Evolutionary conservation across 1,140 invertebrate species (phyloP).

Genomic region (Hyles vespertilio): DNA sequence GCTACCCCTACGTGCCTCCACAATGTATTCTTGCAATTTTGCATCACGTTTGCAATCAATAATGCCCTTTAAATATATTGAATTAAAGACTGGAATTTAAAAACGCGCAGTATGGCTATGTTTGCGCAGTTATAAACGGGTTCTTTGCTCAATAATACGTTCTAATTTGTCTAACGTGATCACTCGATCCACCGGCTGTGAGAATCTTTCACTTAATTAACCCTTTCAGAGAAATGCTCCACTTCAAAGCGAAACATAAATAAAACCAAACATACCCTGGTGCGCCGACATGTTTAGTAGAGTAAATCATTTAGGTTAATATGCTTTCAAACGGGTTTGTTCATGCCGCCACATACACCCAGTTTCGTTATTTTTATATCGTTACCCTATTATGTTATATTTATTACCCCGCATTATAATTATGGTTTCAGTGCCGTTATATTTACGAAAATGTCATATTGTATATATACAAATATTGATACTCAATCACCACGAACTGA

Average conservation of each 20-base stretch:
- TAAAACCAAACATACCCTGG: slow-evolving; percentile 47
- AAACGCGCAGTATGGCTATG: slow-evolving; percentile 9
- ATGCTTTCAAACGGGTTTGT: slow-evolving; percentile 25
- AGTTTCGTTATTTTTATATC: too few species aligned
- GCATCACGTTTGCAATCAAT: background rate
- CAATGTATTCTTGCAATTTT: slow-evolving; percentile 1
- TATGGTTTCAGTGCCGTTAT: background rate
- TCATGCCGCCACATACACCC: too few species aligned
- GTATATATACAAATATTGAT: too few species aligned
- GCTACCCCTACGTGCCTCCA: slow-evolving; percentile 4
- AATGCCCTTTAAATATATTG: background rate
- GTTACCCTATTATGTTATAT: too few species aligned
- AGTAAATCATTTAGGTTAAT: slow-evolving; percentile 55
- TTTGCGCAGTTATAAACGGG: slow-evolving; percentile 40
- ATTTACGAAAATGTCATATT: too few species aligned
- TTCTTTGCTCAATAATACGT: slow-evolving; percentile 65
- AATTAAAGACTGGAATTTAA: slow-evolving; percentile 1
- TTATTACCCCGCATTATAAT: too few species aligned
- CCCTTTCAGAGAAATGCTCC: slow-evolving; percentile 53
- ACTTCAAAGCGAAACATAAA: slow-evolving; percentile 58
- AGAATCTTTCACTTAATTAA: slow-evolving; percentile 70
- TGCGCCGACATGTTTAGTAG: slow-evolving; percentile 53
- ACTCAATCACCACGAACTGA: too few species aligned
- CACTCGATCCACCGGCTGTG: slow-evolving; percentile 46
- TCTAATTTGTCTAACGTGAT: slow-evolving; percentile 68